Evolutionary conservation across 1,140 invertebrate species (phyloP), one percentile per base, ranked within the genome.

Genomic region (Hypsibius dujardini): DNA sequence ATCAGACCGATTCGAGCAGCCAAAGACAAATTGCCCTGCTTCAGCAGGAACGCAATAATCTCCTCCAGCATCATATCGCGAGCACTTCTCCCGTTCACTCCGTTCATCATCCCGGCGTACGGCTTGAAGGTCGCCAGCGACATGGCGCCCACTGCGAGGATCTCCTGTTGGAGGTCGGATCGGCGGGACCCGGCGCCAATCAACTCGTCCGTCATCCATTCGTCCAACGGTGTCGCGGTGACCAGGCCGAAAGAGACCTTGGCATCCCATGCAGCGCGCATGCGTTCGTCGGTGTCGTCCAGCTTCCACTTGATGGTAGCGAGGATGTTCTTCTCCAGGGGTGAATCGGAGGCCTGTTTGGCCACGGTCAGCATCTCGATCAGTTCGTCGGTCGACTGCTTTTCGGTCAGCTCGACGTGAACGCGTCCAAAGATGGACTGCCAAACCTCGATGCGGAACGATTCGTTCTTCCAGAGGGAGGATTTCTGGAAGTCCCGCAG

Each of bases 371-470:
- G 50, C 7, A 56, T 7, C 50, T 56, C n/a, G n/a, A 56, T n/a
- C 50, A 56, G 7, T n/a, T 56, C 7, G 50, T n/a, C n/a, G 7
- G n/a, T n/a, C 7, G 50, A 56, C 50, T 56, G 50, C 50, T 56
- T n/a, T 56, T 56, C 7, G n/a, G 7, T 7, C 7, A 56, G 50
- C 50, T 56, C 50, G 50, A 56, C n/a, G 50, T 56, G 50, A n/a
- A 56, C n/a, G n/a, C 50, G 50, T 56, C 50, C n/a, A 7, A n/a
- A 56, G n/a, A 56, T 56, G 50, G 50, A 56, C 50, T 56, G 50
- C 50, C 50, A 56, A n/a, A 56, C 50, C n/a, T 56, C 50, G 7
- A 56, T 56, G 50, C 50, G 50, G n/a, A 56, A 56, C 7, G 50
- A 7, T 56, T 7, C 7, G n/a, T 7, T 7, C 50, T 56, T 7